Base-by-base conservation (phyloP, 2,113 vertebrate genomes). In the Cercocebus atys region DNA sequence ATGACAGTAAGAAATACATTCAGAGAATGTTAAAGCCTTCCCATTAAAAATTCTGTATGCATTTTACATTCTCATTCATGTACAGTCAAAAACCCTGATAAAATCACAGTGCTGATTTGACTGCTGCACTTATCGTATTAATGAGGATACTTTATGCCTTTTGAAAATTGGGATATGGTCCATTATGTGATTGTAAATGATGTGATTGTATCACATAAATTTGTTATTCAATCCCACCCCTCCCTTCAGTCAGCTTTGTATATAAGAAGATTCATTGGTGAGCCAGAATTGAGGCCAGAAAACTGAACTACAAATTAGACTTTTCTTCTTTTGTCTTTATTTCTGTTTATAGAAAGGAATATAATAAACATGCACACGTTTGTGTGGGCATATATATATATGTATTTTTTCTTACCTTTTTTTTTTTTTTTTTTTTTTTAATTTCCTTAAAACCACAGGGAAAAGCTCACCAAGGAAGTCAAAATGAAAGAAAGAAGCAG, bases 81-180 rank as follows among this genome's bases (percentile, higher is more conserved):
- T 99, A 98, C 98, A 99, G 99, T 99, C 99, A 99, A 98, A 99
- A 99, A 98, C 98, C 98, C 98, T 98, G 99, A 99, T 99, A 99
- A 99, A 99, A 99, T 99, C 99, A 98, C 98, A 97, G 98, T 94
- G 98, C 98, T 99, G 99, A 99, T 99, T 99, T 99, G 98, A 99
- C 99, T 99, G 98, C 98, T 98, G 98, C 98, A 99, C 99, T 99
- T 99, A 99, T 97, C 98, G 98, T 99, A 99, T 99, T 99, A 99
- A 99, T 99, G 99, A 99, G 98, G 98, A 99, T 99, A 99, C 98
- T 99, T 99, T 99, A 99, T 99, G 98, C 98, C 98, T 99, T 99
- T 99, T 99, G 98, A 98, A 99, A 99, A 99, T 98, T 99, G 98
- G 99, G 98, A 98, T 99, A 98, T 98, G 98, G 98, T 98, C 99